Evolutionary conservation across 2,888 invertebrate species (phyloP).

Genomic region (Dryobota labecula): DNA sequence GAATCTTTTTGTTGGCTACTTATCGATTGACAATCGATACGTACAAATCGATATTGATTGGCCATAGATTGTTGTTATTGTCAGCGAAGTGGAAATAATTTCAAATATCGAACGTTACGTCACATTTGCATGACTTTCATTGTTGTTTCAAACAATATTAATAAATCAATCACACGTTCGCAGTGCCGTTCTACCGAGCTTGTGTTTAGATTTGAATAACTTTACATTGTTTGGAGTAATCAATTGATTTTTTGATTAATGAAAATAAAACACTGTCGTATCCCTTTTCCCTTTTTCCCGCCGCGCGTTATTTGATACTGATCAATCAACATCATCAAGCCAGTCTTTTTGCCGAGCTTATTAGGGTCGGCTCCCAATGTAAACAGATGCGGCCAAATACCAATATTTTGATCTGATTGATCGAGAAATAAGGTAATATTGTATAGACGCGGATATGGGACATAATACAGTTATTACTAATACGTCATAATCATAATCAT

Average conservation of each 20-base stretch:
- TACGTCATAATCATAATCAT: too few relatives aligned
- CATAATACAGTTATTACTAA: constrained; percentile 1
- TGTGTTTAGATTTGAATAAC: constrained; percentile 30
- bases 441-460: constrained; percentile 4
- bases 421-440: constrained; percentile 34
- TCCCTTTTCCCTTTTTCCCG: constrained; percentile 4
- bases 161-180: constrained; percentile 53
- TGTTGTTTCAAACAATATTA: constrained; percentile 52
- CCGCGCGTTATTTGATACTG: constrained; percentile 39
- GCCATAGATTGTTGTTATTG: constrained; percentile 29
- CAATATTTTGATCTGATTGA: constrained; percentile 50
- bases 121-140: constrained; percentile 50
- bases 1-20: constrained; percentile 36
- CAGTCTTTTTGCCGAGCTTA: constrained; percentile 32
- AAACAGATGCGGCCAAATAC: constrained; percentile 49
- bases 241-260: constrained; percentile 35
- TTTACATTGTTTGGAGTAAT: constrained; percentile 30
- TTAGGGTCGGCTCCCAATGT: constrained; percentile 18
- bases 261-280: constrained; percentile 29
- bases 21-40: constrained; percentile 35
- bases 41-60: constrained; percentile 31
- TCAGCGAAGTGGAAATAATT: constrained; percentile 34
- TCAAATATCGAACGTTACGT: constrained; percentile 48
- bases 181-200: constrained; percentile 20
- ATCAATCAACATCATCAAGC: constrained; percentile 40